Base-by-base conservation (phyloP, 2,113 vertebrate species). In the Brachyistius frenatus region DNA sequence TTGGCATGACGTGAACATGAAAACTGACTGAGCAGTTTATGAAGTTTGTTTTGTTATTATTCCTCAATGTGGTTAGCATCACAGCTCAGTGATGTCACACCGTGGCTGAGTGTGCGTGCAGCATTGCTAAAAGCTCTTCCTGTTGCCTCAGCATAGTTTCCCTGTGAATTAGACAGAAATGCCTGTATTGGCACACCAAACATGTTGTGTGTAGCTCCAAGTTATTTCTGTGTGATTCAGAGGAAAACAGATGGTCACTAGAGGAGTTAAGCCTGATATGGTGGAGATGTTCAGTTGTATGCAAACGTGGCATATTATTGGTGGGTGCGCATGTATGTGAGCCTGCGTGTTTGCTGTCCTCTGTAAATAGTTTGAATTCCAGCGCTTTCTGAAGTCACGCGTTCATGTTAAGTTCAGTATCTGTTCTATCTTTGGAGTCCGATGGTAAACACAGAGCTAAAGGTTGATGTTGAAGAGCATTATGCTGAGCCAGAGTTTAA, bases 311-410 rank as follows among this genome's bases (percentile, higher is more conserved):
- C 44, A 33, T n/a, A 49, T 68, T 52, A 46, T 61, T 61, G 7
- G 35, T 54, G 57, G 50, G 37, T 57, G 54, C 50, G 37, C 61
- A 33, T 85, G 71, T 80, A 62, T 80, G 65, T 46, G 62, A 73
- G 44, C 66, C 31, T 78, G 61, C 56, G 41, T 75, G 49, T 66
- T 16, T 66, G 68, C 65, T 37, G 15, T 78, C 73, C 53, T 88
- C 71, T 89, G 80, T 77, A 88, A 88, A 93, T 92, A 86, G 50
- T 86, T 89, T 81, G 83, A 90, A 94, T 93, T 93, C 90, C 90
- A 63, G 75, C 71, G 71, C 41, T 73, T 73, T 76, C 81, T 85
- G 72, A 86, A 77, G 79, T 82, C 66, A 63, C 5, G 44, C 86
- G 90, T 91, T 90, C 67, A 91, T 83, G 88, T 83, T 32, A 32